phyloP scores from a whole-genome alignment of 1,140 invertebrate species.

The Drosophila melanica region DNA sequence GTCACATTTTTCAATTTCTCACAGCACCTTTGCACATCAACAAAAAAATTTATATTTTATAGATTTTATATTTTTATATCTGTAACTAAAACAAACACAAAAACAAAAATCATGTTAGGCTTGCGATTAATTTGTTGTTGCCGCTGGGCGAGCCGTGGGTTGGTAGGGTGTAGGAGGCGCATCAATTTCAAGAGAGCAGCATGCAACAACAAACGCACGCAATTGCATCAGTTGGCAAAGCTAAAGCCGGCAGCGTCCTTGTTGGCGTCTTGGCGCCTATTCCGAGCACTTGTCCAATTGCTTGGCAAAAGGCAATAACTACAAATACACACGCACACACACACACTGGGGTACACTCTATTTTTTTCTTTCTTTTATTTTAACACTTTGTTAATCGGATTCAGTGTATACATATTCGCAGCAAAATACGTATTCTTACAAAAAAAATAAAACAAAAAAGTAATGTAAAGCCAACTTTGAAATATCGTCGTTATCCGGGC shows the following conservation, averaged over 20 bases:
- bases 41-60: conserved; percentile 1
- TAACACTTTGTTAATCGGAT: conserved; percentile 27
- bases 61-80: background rate
- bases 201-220: conserved; percentile 27
- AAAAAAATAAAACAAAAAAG: conserved; percentile 27
- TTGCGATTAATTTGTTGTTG: conserved; percentile 42
- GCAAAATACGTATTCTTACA: conserved; percentile 16
- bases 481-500: conserved; percentile 49
- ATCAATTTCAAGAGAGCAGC: conserved; percentile 10
- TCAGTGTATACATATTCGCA: conserved; percentile 11
- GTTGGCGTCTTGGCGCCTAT: conserved; percentile 40
- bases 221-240: conserved; percentile 18
- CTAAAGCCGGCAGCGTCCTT: conserved; percentile 27
- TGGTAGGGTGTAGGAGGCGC: background rate
- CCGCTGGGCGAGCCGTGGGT: background rate
- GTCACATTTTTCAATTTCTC: conserved; percentile 14
- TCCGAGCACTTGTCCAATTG: conserved; percentile 38
- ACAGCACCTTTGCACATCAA: conserved; percentile 8
- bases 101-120: conserved; percentile 39
- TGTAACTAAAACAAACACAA: conserved; percentile 38
- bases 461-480: conserved; percentile 44
- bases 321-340: conserved; percentile 3
- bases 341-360: background rate
- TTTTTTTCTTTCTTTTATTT: conserved; percentile 2
- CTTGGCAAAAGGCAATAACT: conserved; percentile 16